Conservation (phyloP, 1,140 invertebrate species). For the Drosophila tristis region DNA sequence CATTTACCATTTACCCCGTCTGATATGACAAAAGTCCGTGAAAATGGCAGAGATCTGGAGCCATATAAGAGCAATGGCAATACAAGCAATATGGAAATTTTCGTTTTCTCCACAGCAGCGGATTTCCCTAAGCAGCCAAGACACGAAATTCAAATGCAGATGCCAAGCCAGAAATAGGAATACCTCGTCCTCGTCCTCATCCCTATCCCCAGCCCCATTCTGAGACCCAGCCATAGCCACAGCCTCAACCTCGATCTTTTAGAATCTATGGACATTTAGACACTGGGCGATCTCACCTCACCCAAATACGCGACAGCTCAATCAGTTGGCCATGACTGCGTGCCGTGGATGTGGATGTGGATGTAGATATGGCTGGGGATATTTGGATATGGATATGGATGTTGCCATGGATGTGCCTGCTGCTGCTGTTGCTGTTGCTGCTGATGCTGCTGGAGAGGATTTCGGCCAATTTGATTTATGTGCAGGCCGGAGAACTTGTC, state of each 20-base stretch:
- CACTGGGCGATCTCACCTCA: constrained; percentile 69
- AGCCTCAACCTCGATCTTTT: too few relatives aligned
- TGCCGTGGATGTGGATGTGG: constrained; percentile 53
- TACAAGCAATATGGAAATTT: constrained; percentile 62
- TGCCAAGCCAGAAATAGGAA: constrained; percentile 51
- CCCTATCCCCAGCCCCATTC: neutral
- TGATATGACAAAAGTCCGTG: constrained; percentile 64
- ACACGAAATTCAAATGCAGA: constrained; percentile 63
- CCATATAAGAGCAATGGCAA: constrained; percentile 55
- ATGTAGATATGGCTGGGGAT: neutral
- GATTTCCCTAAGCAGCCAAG: constrained; percentile 52
- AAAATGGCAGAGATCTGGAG: constrained; percentile 41
- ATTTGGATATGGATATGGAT: constrained; percentile 10
- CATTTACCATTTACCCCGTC: constrained; percentile 23
- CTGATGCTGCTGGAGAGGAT: constrained; percentile 18
- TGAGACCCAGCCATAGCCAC: too few relatives aligned
- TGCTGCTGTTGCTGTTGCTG: constrained; percentile 1
- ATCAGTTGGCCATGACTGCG: constrained; percentile 79
- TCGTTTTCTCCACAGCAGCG: constrained; percentile 45
- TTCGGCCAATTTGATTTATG: constrained; percentile 76
- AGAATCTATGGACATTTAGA: constrained; percentile 10
- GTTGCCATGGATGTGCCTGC: constrained; percentile 3
- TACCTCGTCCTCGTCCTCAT: neutral
- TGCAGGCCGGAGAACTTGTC: constrained; percentile 44
- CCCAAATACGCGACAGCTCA: constrained; percentile 79